phyloP scores from a whole-genome alignment of 2,113 vertebrate genomes.

The Xiphophorus couchianus region DNA sequence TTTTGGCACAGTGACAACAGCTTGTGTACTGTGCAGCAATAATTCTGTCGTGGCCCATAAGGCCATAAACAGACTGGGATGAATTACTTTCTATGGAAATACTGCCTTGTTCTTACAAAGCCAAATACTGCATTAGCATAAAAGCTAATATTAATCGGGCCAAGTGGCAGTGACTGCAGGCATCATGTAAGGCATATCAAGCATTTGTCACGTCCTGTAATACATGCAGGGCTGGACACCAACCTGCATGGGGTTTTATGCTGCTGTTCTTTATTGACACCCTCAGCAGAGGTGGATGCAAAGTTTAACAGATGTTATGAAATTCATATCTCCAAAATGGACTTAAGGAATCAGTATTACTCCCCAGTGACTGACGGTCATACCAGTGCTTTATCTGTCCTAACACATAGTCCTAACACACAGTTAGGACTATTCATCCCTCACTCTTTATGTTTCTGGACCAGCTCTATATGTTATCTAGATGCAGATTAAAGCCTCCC shows the following conservation, averaged over 20 bases:
- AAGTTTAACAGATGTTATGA: constrained; percentile 26
- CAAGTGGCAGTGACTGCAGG: constrained; percentile 42
- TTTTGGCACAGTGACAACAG: constrained; percentile 65
- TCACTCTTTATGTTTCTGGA: constrained; percentile 43
- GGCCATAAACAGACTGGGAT: constrained; percentile 66
- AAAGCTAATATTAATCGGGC: constrained; percentile 75
- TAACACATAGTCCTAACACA: no score
- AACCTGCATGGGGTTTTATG: constrained; percentile 12
- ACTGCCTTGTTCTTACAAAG: constrained; percentile 72
- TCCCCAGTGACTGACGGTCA: constrained; percentile 54
- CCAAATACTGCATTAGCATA: constrained; percentile 78
- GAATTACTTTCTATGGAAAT: constrained; percentile 70
- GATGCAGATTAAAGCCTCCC: constrained; percentile 46
- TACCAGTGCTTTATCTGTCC: constrained; percentile 43
- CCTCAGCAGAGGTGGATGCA: constrained; percentile 2
- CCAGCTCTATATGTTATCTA: constrained; percentile 51
- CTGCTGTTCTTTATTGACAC: constrained; percentile 6
- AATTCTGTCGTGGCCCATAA: constrained; percentile 72
- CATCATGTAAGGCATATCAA: constrained; percentile 62
- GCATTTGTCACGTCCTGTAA: constrained; percentile 61
- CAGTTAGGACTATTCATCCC: neutral
- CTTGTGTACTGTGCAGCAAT: constrained; percentile 66
- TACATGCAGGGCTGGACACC: constrained; percentile 34
- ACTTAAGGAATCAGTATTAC: constrained; percentile 50
- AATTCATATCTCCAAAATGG: constrained; percentile 29